Evolutionary conservation across 1,140 invertebrate species (phyloP).

Genomic region (Akabosia matsudoensis): DNA sequence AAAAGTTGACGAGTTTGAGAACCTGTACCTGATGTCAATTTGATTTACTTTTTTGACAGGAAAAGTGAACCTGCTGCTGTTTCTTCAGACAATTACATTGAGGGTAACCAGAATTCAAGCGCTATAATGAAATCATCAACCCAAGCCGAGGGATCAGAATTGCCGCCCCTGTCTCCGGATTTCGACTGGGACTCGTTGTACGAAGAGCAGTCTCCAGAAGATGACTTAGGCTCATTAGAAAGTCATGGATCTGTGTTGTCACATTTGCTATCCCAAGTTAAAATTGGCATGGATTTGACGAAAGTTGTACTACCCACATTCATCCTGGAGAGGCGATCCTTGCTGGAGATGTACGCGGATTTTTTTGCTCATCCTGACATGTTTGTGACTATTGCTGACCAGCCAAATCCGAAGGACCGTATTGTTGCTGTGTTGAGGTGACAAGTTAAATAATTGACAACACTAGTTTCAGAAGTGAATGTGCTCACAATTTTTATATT

Average conservation of each 20-base stretch:
- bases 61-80: constrained; percentile 1
- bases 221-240: constrained; percentile 71
- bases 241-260: constrained; percentile 91
- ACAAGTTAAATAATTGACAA: constrained; percentile 42
- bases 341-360: constrained; percentile 96
- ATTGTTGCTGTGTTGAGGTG: constrained; percentile 81
- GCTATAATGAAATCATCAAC: no score
- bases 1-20: no score
- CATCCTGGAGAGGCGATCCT: constrained; percentile 88
- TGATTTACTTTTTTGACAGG: no score
- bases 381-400: constrained; percentile 84
- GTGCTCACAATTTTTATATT: background rate
- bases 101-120: no score
- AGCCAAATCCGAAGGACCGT: constrained; percentile 75
- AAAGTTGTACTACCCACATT: constrained; percentile 97
- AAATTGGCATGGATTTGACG: constrained; percentile 97
- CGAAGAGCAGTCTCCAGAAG: constrained; percentile 36
- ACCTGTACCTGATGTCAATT: no score
- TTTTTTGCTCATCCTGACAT: constrained; percentile 97
- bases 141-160: no score
- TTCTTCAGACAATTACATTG: background rate
- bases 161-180: no score
- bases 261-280: constrained; percentile 89
- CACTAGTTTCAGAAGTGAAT: background rate
- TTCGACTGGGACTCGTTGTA: constrained; percentile 44